Evolutionary conservation across 2,113 vertebrate species (phyloP).

Genomic region (Sprattus sprattus): DNA sequence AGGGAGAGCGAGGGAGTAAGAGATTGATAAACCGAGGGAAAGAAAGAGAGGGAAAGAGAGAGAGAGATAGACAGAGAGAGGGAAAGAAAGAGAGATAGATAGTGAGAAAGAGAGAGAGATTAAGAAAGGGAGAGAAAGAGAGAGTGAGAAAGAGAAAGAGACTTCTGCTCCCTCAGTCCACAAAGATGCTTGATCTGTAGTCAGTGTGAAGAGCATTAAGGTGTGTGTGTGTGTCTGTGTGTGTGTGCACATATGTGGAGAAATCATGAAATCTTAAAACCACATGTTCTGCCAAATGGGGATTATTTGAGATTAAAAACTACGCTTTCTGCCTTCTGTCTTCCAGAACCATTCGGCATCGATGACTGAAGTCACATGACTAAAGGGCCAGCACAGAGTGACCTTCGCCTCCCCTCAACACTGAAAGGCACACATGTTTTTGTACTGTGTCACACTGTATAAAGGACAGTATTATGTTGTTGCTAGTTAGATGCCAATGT

Average conservation of each 20-base stretch:
- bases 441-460: constrained; percentile 80
- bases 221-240: constrained; percentile 5
- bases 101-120: background rate
- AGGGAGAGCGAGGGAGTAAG: background rate
- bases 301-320: background rate
- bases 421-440: constrained; percentile 86
- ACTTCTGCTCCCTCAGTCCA: too few relatives aligned
- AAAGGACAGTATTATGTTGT: constrained; percentile 85
- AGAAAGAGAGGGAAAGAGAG: background rate
- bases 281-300: background rate
- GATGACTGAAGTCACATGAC: constrained; percentile 99
- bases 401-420: constrained; percentile 88
- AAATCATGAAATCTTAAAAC: background rate
- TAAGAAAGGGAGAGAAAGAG: background rate
- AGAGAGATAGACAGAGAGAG: background rate
- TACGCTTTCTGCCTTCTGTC: constrained; percentile 36
- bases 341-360: constrained; percentile 95
- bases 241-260: background rate
- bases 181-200: constrained; percentile 14
- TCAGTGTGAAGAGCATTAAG: constrained; percentile 8
- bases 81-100: background rate
- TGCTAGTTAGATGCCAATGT: constrained; percentile 93
- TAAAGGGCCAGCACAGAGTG: constrained; percentile 74
- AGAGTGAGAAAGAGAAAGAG: background rate
- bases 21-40: background rate